Base-by-base conservation (phyloP, 2,888 invertebrate species). In the Drosophila meridiana region DNA sequence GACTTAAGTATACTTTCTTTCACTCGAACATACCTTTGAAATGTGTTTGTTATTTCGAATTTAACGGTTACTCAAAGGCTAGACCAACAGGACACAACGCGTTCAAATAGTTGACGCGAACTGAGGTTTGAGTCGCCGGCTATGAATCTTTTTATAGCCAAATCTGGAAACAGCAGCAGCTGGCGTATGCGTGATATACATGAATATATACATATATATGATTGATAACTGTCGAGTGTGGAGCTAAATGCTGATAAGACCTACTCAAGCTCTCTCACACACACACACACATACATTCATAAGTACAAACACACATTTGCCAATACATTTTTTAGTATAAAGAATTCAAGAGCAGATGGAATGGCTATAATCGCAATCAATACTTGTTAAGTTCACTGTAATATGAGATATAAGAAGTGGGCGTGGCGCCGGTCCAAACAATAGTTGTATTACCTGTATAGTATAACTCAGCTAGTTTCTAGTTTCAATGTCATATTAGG, bases 101-200 rank as follows among this genome's bases (percentile, higher is more conserved):
- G 50, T 61, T 9, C 64, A 64, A 62, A 60, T 50, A 36, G 61
- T 77, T 69, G 57, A 58, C 71, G 73, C 61, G 65, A 73, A 88
- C 80, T 84, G 73, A 83, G 64, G 60, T 56, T 56, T 32, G 52
- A 43, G 63, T 53, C 52, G 48, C 57, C 63, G 32, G 55, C 63
- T 62, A 70, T 73, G 65, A 83, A 67, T 69, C 71, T 68, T 83
- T 82, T 68, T 85, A 85, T 85, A 85, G 80, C 53, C 55, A 55
- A 62, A 48, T 77, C 68, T 43, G 73, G 56, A 48, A 69, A 53
- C 55, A 78, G 67, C 67, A 72, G 73, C 69, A 72, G 73, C 73
- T 68, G 68, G 66, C 65, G 62, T 67, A 56, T 71, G 61, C 30
- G 61, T 63, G 52, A 45, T 62, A 64, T 47, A 74, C 57, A 72